Conservation (phyloP, 2,113 vertebrate species). For the Nansenia antarctica region DNA sequence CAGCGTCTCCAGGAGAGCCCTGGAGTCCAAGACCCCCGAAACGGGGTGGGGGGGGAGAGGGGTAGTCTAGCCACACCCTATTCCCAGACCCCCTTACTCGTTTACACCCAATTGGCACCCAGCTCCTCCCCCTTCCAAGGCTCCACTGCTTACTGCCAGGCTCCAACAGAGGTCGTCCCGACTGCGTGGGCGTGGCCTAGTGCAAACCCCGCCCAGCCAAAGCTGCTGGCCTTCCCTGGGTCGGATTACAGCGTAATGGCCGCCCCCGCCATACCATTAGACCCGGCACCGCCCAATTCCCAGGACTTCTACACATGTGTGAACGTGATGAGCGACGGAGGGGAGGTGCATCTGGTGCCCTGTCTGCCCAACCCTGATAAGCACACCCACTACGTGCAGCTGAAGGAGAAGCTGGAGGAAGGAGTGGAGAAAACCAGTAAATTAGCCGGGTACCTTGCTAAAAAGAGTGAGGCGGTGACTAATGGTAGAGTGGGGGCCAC, state of each 20-base stretch:
- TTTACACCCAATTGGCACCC: accelerated
- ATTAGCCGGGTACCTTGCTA: conserved; percentile 19
- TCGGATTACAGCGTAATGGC: conserved; percentile 59
- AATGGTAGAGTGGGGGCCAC: background rate
- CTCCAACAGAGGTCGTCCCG: background rate
- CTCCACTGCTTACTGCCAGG: background rate
- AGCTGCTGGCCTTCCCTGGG: conserved; percentile 39
- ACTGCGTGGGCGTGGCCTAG: conserved; percentile 17
- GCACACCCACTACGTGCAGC: conserved; percentile 13
- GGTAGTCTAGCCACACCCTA: background rate
- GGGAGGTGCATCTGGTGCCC: conserved; percentile 70
- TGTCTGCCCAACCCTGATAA: conserved; percentile 42
- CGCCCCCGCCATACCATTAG: background rate
- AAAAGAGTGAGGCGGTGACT: background rate
- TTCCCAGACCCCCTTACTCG: background rate
- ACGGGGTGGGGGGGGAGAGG: conserved; percentile 4
- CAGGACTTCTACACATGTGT: conserved; percentile 78
- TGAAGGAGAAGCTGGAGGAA: background rate
- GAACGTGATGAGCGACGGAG: conserved; percentile 55
- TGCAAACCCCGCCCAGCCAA: background rate
- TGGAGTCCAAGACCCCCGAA: accelerated
- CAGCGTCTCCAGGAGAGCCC: background rate
- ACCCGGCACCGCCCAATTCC: background rate
- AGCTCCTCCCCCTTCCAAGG: conserved; percentile 22
- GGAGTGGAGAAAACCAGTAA: conserved; percentile 40